Evolutionary conservation across 37 sponge, comb jelly and placozoan species (phyloP), one percentile per base, ranked within the genome.

Genomic region (Ephydatia muelleri): DNA sequence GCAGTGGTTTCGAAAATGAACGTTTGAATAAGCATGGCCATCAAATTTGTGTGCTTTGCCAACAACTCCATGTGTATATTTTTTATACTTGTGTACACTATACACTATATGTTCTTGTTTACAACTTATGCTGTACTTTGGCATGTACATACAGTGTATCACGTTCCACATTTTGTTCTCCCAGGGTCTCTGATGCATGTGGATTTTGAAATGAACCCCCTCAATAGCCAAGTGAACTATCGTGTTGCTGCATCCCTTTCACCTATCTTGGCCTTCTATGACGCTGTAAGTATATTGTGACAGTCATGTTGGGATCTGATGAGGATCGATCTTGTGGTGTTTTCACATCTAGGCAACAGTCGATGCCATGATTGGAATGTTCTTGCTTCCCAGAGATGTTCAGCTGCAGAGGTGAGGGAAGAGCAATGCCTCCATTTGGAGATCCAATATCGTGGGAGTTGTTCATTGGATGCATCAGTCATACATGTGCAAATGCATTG

Each of bases 291-390:
- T n/a, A n/a, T n/a, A n/a, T n/a, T n/a, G n/a, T 29, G 37, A 37
- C 25, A 33, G 34, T 28, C 70, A 30, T 71, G 73, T 39, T 26
- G 40, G 11, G 26, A 19, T 39, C 25, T 32, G 30, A n/a, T 76
- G 68, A 76, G 64, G n/a, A n/a, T n/a, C n/a, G 43, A 82, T 82
- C 13, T 23, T 82, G 48, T 72, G 47, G 22, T 35, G 40, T 2
- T 65, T 22, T 73, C 76, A 39, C 27, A n/a, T 5, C 34, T 49
- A 91, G 91, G 86, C 68, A 25, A 94, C 95, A 5, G 80, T 94
- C 66, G 92, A 94, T 79, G 80, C 75, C 21, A 49, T 94, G 39
- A 88, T 94, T 27, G 77, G 65, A 8, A 91, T 94, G 87, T 91
- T 94, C 70, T 26, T 76, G 36, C 72, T 86, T 25, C 91, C 95